Evolutionary conservation across 2,888 invertebrate genomes (phyloP).

Genomic region (Apantesis nais): DNA sequence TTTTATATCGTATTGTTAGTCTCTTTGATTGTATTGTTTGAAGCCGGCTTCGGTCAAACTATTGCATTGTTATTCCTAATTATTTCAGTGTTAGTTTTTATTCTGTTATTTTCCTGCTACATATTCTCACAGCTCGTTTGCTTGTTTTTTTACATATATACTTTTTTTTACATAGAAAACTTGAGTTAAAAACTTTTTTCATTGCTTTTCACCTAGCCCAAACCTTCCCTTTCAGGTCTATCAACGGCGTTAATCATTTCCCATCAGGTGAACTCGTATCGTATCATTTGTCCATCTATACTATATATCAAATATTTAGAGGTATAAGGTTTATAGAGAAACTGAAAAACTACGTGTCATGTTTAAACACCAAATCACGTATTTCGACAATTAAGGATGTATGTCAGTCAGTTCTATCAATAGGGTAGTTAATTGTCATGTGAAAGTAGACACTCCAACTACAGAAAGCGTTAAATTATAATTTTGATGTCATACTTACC

Average conservation of each 20-base stretch:
- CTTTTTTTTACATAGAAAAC: too few relatives aligned
- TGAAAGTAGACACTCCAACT: too few relatives aligned
- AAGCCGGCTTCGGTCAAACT: neutral
- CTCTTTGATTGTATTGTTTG: slow-evolving; percentile 11
- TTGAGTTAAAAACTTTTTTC: too few relatives aligned
- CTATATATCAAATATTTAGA: neutral
- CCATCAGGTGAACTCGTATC: too few relatives aligned
- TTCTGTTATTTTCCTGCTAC: slow-evolving; percentile 13
- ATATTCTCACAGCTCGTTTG: slow-evolving; percentile 21
- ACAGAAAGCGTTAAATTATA: too few relatives aligned
- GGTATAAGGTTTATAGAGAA: neutral
- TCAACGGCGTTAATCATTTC: too few relatives aligned
- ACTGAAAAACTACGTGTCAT: neutral
- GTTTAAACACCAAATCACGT: neutral
- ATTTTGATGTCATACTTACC: too few relatives aligned
- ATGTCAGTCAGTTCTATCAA: neutral
- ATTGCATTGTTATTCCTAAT: slow-evolving; percentile 11
- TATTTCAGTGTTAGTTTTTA: slow-evolving; percentile 17
- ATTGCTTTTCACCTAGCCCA: neutral
- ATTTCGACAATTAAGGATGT: neutral
- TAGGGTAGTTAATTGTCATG: neutral
- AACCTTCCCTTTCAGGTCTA: neutral
- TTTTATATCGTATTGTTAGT: slow-evolving; percentile 30
- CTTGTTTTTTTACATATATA: too few relatives aligned
- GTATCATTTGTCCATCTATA: too few relatives aligned